Evolutionary conservation across 2,113 vertebrate genomes (phyloP), one percentile per base, ranked within the genome.

Genomic region (Bubo blakistoni): DNA sequence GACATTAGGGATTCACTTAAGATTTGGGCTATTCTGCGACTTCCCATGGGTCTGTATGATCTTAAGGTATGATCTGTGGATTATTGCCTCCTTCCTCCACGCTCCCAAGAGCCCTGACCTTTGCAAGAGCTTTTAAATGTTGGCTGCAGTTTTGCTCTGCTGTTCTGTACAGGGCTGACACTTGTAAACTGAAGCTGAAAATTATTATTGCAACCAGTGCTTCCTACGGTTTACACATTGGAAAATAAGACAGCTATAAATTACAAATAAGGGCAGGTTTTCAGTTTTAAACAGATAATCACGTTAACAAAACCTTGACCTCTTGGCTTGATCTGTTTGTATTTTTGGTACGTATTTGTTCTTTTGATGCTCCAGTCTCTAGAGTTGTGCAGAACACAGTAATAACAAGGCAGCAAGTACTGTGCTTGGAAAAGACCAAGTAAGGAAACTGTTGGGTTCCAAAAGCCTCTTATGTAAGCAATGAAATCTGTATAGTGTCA

Each of bases 351-450:
- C 0, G 2, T 19, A 9, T 30, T 55, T 49, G 6, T 10, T 46
- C 42, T 57, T 61, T 36, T 42, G 46, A 29, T 73, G 90, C 62
- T 59, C n/a, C 76, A 18, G 13, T 21, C 59, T 69, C 16, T n/a
- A 15, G 62, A 84, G 16, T 8, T 24, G 47, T 77, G 51, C 51
- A 65, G 89, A 74, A 32, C 27, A 5, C 15, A 29, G 16, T 46
- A 38, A 19, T 66, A 58, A 42, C 36, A 58, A 47, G 67, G 79
- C 74, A 85, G 79, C 0, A 32, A 92, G 59, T 30, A 11, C 86
- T 55, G 89, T 72, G 79, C 92, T n/a, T 27, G 73, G 81, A 63
- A 81, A 77, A 84, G 62, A 70, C 94, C 87, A 70, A 90, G 93
- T 91, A 96, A 94, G 96, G 91, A 74, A 95, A 51, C n/a, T 34